Evolutionary conservation across 2,888 invertebrate genomes (phyloP), one percentile per base, ranked within the genome.

Genomic region (Heterodera filipjevi): DNA sequence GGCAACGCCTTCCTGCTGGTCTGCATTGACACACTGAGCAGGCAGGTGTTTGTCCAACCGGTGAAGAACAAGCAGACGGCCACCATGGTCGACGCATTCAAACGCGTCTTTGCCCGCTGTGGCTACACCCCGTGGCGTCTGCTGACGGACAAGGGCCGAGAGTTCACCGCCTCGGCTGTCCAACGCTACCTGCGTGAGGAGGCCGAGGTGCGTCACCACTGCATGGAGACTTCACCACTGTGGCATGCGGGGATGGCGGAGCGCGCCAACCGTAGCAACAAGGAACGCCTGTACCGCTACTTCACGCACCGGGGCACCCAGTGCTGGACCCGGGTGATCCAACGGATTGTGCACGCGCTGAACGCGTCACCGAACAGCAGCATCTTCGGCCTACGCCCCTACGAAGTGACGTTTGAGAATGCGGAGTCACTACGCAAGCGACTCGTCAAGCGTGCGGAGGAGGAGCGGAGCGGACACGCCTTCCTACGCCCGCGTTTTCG

Each of bases 301-400:
- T 71, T 71, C 32, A 71, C 49, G 16, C 49, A 71, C 30, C 44
- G 33, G 19, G 32, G 53, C 22, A 71, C 72, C 32, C 19, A 53
- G 5, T 32, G 72, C 22, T 71, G 72, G 72, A 39, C 59, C 3
- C 32, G 64, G 27, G 66, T 78, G n/a, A 39, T 78, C 46, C 76
- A 53, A n/a, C 32, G 39, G 22, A 53, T 78, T 35, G 78, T 78
- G 10, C 8, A 5, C 19, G 78, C 77, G 14, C 79, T 78, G 27
- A 78, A 78, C 53, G 14, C 27, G 49, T 59, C 78, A 5, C 27
- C 32, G n/a, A 59, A 78, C 77, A 44, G 66, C n/a, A 78, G 72
- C 44, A 78, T 71, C 16, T 59, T 59, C n/a, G 71, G 73, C 19
- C 53, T 53, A 59, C 30, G 49, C 3, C 74, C 74, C 35, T 1